phyloP scores from a whole-genome alignment of 2,888 invertebrate genomes.

The Bedellia somnulentella region DNA sequence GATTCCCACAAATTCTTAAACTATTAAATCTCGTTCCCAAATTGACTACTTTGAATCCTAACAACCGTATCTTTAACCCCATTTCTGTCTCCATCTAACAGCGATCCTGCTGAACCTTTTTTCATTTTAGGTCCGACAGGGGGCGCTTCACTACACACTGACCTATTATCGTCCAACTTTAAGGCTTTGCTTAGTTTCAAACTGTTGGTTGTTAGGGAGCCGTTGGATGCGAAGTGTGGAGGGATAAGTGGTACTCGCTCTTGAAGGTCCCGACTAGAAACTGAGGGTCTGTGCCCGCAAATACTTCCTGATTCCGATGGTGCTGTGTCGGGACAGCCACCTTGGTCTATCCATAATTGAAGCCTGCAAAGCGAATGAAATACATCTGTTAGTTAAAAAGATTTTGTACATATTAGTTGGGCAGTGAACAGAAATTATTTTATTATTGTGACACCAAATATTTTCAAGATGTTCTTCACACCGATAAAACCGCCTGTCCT shows the following conservation, averaged over 20 bases:
- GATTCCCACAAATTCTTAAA: too few relatives aligned
- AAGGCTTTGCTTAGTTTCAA: conserved; percentile 39
- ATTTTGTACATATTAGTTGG: neutral
- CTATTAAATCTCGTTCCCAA: conserved; percentile 38
- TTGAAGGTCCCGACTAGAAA: conserved; percentile 32
- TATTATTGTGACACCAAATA: too few relatives aligned
- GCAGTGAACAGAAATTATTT: too few relatives aligned
- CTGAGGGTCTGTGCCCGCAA: conserved; percentile 27
- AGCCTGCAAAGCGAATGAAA: conserved; percentile 15
- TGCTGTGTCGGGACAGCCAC: conserved; percentile 36
- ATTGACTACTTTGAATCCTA: conserved; percentile 37
- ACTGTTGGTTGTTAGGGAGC: conserved; percentile 43
- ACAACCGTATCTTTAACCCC: conserved; percentile 46
- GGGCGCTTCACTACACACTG: conserved; percentile 46
- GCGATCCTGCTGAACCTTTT: conserved; percentile 47
- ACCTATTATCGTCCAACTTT: conserved; percentile 36
- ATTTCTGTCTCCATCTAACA: conserved; percentile 43
- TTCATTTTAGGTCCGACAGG: conserved; percentile 35
- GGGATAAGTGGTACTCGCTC: conserved; percentile 45
- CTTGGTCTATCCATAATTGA: conserved; percentile 42
- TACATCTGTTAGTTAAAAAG: too few relatives aligned
- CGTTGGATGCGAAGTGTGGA: conserved; percentile 46
- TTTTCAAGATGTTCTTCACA: too few relatives aligned
- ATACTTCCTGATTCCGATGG: conserved; percentile 29
- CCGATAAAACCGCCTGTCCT: too few relatives aligned